Base-by-base conservation (phyloP, 2,113 vertebrate species). In the Plestiodon gilberti region DNA sequence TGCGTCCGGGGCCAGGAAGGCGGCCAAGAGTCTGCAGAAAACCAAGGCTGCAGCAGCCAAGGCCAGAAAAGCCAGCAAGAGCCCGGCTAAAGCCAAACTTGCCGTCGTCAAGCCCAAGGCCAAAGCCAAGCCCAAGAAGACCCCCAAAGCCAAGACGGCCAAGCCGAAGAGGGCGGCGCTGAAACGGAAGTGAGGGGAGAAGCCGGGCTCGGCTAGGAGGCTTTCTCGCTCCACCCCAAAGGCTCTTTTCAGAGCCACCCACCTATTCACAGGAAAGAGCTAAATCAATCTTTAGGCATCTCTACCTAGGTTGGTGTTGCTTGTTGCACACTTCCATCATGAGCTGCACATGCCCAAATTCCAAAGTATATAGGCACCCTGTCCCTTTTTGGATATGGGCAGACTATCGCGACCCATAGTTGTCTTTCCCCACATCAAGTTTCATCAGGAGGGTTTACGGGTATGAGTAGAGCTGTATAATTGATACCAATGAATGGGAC, bases 201-300 rank as follows among this genome's bases (percentile, higher is more conserved):
- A n/a, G n/a, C n/a, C 5, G 30, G 30, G 28, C 30, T 18, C 22
- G n/a, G n/a, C 70, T 90, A 1, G 30, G n/a, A 69, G n/a, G 23
- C 38, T 23, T 25, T 3, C 1, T 20, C n/a, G n/a, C n/a, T n/a
- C n/a, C 65, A 62, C 11, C 92, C 89, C 77, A 93, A 94, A 88
- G 92, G 94, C 94, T 94, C 93, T 95, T 95, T 94, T 95, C 88
- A 95, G 94, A 94, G 94, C 94, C 94, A 92, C 89, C 10, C 15
- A 90, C n/a, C n/a, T n/a, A n/a, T n/a, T n/a, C n/a, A n/a, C n/a
- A n/a, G n/a, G n/a, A n/a, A n/a, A n/a, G n/a, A n/a, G n/a, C n/a
- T n/a, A n/a, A n/a, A n/a, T n/a, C n/a, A n/a, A n/a, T n/a, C n/a
- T n/a, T n/a, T n/a, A n/a, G n/a, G n/a, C n/a, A n/a, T n/a, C n/a